Evolutionary conservation across 2,797 vertebrate species (phyloP), one percentile per base, ranked within the genome.

Genomic region (Coregonus suidteri): DNA sequence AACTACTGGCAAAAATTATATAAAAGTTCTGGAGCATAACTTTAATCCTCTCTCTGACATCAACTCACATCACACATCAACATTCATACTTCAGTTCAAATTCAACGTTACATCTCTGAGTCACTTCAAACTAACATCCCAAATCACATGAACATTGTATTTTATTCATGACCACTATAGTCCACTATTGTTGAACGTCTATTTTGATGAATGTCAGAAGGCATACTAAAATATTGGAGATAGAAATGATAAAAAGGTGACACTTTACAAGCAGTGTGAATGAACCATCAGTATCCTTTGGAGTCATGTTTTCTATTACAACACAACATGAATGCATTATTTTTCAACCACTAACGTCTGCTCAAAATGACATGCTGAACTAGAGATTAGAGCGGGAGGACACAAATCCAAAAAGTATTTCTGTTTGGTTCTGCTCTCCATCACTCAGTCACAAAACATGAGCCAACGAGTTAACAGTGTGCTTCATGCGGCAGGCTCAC

Each of bases 11-110:
- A 2, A 7, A 41, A 41, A 2, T 9, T 0, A 41, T 41, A 41
- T 41, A 3, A 37, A 47, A 6, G 11, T 11, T 47, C 41, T 11
- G 41, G 41, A 13, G 41, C 9, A 47, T 47, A 11, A 47, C 41
- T 47, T 11, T 47, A 53, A 72, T 72, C 47, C 71, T 20, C 14
- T 54, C 71, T 53, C 30, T 54, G 14, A 72, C 16, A 54, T 72
- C 30, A 72, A 4, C 51, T 54, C 30, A 53, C 31, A 53, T 53
- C 47, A 41, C 18, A 6, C 35, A 70, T 18, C 6, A 68, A 68
- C 66, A 64, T 64, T 7, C 62, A 31, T 31, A 14, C 16, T 18
- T 15, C 65, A 67, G 41, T 47, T 47, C 65, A 67, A 30, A 67
- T 15, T 31, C 25, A 35, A 31, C 7, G 18, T 59, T 59, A 6